phyloP scores from a whole-genome alignment of 2,888 invertebrate species.

The Caenorhabditis sp. region DNA sequence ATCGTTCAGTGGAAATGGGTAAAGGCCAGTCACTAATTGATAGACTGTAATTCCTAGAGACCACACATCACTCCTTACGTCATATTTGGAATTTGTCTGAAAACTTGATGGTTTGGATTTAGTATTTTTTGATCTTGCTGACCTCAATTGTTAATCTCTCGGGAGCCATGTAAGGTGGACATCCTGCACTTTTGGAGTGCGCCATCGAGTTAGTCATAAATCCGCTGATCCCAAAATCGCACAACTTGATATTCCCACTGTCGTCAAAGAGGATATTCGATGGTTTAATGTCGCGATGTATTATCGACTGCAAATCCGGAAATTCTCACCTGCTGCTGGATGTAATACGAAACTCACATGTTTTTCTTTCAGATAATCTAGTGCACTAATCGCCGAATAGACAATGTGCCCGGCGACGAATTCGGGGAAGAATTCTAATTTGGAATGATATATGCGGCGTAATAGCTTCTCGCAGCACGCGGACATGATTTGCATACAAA shows the following conservation, averaged over 20 bases:
- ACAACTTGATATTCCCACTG: slow-evolving; percentile 95
- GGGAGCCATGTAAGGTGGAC: slow-evolving; percentile 98
- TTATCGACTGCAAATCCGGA: slow-evolving; percentile 74
- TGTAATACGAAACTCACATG: slow-evolving; percentile 85
- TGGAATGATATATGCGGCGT: slow-evolving; percentile 87
- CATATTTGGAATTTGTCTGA: slow-evolving; percentile 87
- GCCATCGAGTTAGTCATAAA: slow-evolving; percentile 91
- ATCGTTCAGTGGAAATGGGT: slow-evolving; percentile 63
- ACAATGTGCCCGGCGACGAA: slow-evolving; percentile 96
- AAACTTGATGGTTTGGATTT: too few species aligned
- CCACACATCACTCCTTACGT: slow-evolving; percentile 99
- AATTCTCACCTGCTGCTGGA: neutral
- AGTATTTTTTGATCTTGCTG: neutral
- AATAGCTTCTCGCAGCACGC: slow-evolving; percentile 98
- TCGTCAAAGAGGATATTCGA: slow-evolving; percentile 97
- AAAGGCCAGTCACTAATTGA: slow-evolving; percentile 93
- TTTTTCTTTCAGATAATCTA: slow-evolving; percentile 96
- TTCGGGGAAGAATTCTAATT: slow-evolving; percentile 90
- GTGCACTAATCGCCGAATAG: slow-evolving; percentile 96
- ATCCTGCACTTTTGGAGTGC: slow-evolving; percentile 89
- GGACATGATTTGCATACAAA: slow-evolving; percentile 99
- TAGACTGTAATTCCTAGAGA: slow-evolving; percentile 91
- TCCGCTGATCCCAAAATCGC: slow-evolving; percentile 97
- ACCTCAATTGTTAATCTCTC: slow-evolving; percentile 69
- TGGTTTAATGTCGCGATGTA: slow-evolving; percentile 86